These are phyloP conservation scores for Bimastos eiseni DNA, from an alignment of 2,888 invertebrate species.

Conservation along the genomic window DNA sequence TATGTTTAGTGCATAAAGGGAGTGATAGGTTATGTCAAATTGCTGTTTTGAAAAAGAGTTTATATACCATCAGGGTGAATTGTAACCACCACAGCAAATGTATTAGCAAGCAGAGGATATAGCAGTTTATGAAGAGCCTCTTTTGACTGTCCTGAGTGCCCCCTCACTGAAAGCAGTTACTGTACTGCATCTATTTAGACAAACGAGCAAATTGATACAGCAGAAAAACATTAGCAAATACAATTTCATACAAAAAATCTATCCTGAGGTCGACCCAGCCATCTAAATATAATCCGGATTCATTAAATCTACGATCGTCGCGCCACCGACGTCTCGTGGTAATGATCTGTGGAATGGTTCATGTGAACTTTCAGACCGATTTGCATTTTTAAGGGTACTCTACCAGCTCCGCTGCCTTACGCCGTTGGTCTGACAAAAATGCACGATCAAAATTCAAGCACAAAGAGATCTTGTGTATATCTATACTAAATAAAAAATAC, in stretches of 20 bases:
- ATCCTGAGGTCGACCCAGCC: background rate
- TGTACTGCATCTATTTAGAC: background rate
- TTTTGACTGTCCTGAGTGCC: too few species aligned
- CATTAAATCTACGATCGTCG: background rate
- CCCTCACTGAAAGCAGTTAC: too few species aligned
- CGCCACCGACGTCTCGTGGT: background rate
- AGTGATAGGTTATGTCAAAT: too few species aligned
- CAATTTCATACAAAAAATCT: background rate
- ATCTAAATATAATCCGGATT: background rate
- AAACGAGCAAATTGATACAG: background rate
- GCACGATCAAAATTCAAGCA: background rate
- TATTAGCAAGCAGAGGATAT: too few species aligned
- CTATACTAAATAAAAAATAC: background rate
- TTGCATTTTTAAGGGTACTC: background rate
- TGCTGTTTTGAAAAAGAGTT: too few species aligned
- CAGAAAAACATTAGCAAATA: background rate
- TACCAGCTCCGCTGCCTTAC: background rate
- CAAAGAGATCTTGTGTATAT: background rate
- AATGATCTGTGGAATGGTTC: background rate
- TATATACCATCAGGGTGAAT: too few species aligned
- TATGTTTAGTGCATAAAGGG: too few species aligned
- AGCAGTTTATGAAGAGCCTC: too few species aligned
- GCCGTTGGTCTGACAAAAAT: background rate
- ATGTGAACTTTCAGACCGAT: background rate
- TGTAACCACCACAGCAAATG: too few species aligned